A percentile compares a stretch with the other conserved stretches of the same genome.
Conservation (phyloP, 2,797 vertebrate species). For the Pygocentrus nattereri region DNA sequence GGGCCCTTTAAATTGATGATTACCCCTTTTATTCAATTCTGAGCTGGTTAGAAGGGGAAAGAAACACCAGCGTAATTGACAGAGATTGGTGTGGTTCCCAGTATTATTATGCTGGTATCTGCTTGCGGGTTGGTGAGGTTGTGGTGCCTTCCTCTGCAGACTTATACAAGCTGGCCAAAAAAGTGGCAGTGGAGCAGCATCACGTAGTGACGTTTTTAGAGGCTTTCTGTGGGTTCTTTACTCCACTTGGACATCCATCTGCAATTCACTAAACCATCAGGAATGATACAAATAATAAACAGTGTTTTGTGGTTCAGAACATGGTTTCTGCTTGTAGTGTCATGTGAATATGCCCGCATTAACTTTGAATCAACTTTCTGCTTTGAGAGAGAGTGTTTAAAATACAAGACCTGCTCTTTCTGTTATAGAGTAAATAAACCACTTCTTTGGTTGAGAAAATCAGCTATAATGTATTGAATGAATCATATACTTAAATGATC, state of each 20-base stretch:
- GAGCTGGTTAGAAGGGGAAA: slow-evolving; percentile 79
- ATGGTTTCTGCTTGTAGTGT: too few species aligned
- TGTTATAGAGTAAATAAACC: too few species aligned
- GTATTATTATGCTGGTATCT: slow-evolving; percentile 47
- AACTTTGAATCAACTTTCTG: too few species aligned
- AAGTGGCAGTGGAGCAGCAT: slow-evolving; percentile 6
- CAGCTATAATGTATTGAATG: too few species aligned
- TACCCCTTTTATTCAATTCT: slow-evolving; percentile 82
- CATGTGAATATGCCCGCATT: too few species aligned
- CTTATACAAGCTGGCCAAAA: slow-evolving; percentile 41
- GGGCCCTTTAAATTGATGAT: slow-evolving; percentile 80
- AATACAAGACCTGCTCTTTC: too few species aligned
- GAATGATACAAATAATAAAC: slow-evolving; percentile 2
- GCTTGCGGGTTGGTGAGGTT: slow-evolving; percentile 44
- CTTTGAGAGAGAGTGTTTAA: too few species aligned
- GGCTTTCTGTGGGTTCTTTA: not conserved
- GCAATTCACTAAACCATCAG: not conserved
- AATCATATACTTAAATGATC: too few species aligned
- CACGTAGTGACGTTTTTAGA: slow-evolving; percentile 13
- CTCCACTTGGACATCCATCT: slow-evolving; percentile 12
- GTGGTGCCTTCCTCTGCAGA: slow-evolving; percentile 44
- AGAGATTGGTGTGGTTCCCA: slow-evolving; percentile 73
- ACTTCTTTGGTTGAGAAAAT: too few species aligned
- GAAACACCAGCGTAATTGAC: slow-evolving; percentile 76
- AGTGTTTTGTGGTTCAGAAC: too few species aligned